Conservation (phyloP, 1,140 invertebrate genomes). For the Ips nitidus region DNA sequence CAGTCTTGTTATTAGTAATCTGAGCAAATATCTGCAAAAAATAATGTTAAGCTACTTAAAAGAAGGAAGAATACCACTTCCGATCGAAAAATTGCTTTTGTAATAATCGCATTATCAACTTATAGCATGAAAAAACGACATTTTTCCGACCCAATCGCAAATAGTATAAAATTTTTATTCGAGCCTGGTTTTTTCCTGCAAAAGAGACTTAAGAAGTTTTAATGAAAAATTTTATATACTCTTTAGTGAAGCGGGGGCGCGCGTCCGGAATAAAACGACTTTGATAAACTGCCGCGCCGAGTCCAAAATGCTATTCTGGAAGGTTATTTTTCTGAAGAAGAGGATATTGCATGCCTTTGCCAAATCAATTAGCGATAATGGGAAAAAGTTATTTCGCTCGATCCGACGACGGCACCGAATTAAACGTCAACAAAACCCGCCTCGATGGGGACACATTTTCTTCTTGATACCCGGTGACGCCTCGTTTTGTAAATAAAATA, state of each 20-base stretch:
- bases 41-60: too few relatives aligned
- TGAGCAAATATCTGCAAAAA: too few relatives aligned
- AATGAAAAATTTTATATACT: constrained; percentile 32
- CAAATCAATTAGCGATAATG: constrained; percentile 10
- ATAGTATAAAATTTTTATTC: constrained; percentile 10
- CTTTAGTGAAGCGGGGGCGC: neutral
- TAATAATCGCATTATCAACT: constrained; percentile 25
- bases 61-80: too few relatives aligned
- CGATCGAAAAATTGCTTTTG: neutral
- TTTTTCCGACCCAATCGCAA: constrained; percentile 9
- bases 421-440: neutral
- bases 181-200: neutral
- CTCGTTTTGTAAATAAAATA: too few relatives aligned
- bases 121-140: constrained; percentile 8
- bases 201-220: constrained; percentile 24
- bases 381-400: neutral
- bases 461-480: too few relatives aligned
- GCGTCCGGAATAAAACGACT: constrained; percentile 21
- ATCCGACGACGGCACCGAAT: neutral
- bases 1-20: too few relatives aligned
- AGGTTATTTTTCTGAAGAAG: constrained; percentile 17
- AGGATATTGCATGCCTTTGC: constrained; percentile 24
- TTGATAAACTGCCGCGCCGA: constrained; percentile 19
- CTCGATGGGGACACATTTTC: neutral
- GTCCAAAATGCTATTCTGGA: neutral